Percentiles rank a stretch among this genome's conserved stretches.
These are phyloP conservation scores for Rotaria macrura DNA, from an alignment of 2,888 invertebrate species.

Conservation along the genomic window DNA sequence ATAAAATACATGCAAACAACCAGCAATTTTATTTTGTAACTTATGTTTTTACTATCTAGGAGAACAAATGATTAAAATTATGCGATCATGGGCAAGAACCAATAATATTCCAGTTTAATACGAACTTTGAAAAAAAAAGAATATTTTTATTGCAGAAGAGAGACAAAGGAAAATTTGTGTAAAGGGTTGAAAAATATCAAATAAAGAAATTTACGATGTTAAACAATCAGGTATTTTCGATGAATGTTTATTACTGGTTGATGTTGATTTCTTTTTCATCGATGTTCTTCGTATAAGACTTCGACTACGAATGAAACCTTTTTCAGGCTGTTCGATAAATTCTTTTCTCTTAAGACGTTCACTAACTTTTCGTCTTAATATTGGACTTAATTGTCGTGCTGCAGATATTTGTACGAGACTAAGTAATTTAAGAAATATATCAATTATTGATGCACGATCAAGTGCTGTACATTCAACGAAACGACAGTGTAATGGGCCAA, in stretches of 20 bases:
- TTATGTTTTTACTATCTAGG: background rate
- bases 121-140: background rate
- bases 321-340: slow-evolving; percentile 35
- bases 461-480: slow-evolving; percentile 55
- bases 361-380: slow-evolving; percentile 62
- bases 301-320: slow-evolving; percentile 54
- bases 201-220: background rate
- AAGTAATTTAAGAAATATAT: slow-evolving; percentile 68
- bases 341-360: slow-evolving; percentile 42
- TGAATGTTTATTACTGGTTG: background rate
- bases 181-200: background rate
- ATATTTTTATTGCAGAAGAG: background rate
- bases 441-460: slow-evolving; percentile 63
- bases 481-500: slow-evolving; percentile 39
- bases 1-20: background rate
- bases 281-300: slow-evolving; percentile 69
- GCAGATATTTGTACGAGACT: slow-evolving; percentile 61
- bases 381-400: slow-evolving; percentile 39
- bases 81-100: slow-evolving; percentile 1
- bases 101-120: slow-evolving; percentile 13
- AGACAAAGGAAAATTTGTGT: background rate
- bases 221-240: background rate
- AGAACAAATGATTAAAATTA: slow-evolving; percentile 9
- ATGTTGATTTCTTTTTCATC: slow-evolving; percentile 54
- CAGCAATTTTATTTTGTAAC: background rate